A percentile compares a stretch with the other conserved stretches of the same genome.
phyloP scores from a whole-genome alignment of 2,888 invertebrate species.

The Oscheius sp. region DNA sequence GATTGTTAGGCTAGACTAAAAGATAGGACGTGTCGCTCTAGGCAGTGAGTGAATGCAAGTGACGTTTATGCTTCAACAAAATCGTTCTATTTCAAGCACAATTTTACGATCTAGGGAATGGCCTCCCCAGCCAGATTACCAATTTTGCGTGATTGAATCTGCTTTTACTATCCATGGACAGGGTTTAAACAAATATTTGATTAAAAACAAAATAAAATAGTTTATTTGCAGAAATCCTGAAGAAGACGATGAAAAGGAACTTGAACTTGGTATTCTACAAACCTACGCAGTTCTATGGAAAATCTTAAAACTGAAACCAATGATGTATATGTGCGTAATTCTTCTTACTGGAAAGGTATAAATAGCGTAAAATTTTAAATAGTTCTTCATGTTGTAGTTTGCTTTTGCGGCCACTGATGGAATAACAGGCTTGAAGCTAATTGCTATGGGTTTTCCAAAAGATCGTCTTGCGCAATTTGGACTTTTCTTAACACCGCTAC shows the following conservation, averaged over 20 bases:
- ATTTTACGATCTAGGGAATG: slow-evolving; percentile 11
- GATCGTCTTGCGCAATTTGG: slow-evolving; percentile 91
- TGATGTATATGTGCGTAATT: slow-evolving; percentile 82
- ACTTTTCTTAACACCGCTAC: slow-evolving; percentile 90
- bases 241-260: slow-evolving; percentile 74
- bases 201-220: too few species aligned
- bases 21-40: background rate
- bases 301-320: slow-evolving; percentile 84
- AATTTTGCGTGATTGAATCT: slow-evolving; percentile 25
- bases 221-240: slow-evolving; percentile 19
- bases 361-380: too few species aligned
- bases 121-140: slow-evolving; percentile 3
- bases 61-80: background rate
- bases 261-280: slow-evolving; percentile 75
- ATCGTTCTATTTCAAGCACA: background rate
- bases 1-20: slow-evolving; percentile 42
- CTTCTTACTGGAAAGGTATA: slow-evolving; percentile 88
- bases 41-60: background rate
- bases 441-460: slow-evolving; percentile 94
- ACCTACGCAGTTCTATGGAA: slow-evolving; percentile 85
- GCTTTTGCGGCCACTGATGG: slow-evolving; percentile 95
- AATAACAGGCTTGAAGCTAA: slow-evolving; percentile 90
- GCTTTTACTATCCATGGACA: background rate
- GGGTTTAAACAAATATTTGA: too few species aligned
- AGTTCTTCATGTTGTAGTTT: slow-evolving; percentile 75